These are phyloP conservation scores for Aphodius granarius DNA, from an alignment of 2,888 invertebrate genomes.

Conservation along the genomic window DNA sequence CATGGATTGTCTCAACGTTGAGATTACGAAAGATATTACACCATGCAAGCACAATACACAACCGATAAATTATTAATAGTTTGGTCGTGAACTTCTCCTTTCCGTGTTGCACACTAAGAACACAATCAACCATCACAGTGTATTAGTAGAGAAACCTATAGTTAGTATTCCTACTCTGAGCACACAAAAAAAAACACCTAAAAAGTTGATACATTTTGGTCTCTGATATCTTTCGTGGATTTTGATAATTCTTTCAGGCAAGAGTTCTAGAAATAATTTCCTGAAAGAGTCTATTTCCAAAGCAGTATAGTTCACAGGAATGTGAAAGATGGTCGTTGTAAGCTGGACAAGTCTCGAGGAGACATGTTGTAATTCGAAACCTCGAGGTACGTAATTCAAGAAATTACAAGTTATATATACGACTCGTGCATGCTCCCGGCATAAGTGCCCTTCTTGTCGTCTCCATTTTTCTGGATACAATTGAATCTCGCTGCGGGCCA, in stretches of 20 bases:
- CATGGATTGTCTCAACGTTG: slow-evolving; percentile 21
- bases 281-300: too few relatives aligned
- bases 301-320: too few relatives aligned
- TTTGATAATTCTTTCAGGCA: too few relatives aligned
- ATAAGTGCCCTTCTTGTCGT: neutral
- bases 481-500: neutral
- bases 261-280: too few relatives aligned
- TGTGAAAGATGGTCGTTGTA: neutral
- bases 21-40: slow-evolving; percentile 18
- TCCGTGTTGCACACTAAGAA: neutral
- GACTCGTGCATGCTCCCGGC: neutral
- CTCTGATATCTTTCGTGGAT: too few relatives aligned
- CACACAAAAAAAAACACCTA: too few relatives aligned
- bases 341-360: neutral
- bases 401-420: neutral
- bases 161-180: too few relatives aligned
- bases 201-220: too few relatives aligned
- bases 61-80: slow-evolving; percentile 22
- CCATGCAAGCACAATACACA: neutral
- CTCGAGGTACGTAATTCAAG: neutral
- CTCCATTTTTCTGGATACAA: neutral
- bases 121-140: neutral
- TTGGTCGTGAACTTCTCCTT: slow-evolving; percentile 2
- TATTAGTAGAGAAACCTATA: neutral
- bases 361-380: neutral